These are phyloP conservation scores for Pelobates cultripes DNA, from an alignment of 2,797 vertebrate genomes.

Conservation along the genomic window DNA sequence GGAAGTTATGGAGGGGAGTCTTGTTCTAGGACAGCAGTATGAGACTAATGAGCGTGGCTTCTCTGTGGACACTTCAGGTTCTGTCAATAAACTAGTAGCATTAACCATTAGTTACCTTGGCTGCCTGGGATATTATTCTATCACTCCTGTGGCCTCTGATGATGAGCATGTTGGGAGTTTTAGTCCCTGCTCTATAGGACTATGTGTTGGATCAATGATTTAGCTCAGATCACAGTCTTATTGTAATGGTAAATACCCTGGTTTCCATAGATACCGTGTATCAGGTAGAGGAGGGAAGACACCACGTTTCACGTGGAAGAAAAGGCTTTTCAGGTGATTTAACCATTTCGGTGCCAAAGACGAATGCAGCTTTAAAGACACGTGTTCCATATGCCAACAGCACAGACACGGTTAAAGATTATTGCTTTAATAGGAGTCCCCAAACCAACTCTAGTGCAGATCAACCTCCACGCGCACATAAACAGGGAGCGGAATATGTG, in stretches of 20 bases:
- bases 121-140: too few relatives aligned
- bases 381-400: background rate
- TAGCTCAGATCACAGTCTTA: too few relatives aligned
- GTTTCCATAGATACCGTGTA: too few relatives aligned
- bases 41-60: background rate
- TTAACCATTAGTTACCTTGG: too few relatives aligned
- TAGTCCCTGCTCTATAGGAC: too few relatives aligned
- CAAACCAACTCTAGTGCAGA: slow-evolving; percentile 23
- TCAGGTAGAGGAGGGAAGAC: background rate
- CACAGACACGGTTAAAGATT: slow-evolving; percentile 13
- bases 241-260: too few relatives aligned
- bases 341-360: background rate
- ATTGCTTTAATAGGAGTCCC: slow-evolving; percentile 33
- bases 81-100: background rate
- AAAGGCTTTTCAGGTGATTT: background rate
- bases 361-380: background rate
- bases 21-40: background rate
- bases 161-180: too few relatives aligned
- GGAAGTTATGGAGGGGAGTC: background rate
- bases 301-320: background rate
- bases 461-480: background rate
- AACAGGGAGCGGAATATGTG: background rate
- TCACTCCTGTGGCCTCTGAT: too few relatives aligned
- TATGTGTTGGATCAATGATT: too few relatives aligned
- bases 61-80: background rate